Conservation (phyloP, 2,797 vertebrate species). For the Chelidonichthys spinosus region DNA sequence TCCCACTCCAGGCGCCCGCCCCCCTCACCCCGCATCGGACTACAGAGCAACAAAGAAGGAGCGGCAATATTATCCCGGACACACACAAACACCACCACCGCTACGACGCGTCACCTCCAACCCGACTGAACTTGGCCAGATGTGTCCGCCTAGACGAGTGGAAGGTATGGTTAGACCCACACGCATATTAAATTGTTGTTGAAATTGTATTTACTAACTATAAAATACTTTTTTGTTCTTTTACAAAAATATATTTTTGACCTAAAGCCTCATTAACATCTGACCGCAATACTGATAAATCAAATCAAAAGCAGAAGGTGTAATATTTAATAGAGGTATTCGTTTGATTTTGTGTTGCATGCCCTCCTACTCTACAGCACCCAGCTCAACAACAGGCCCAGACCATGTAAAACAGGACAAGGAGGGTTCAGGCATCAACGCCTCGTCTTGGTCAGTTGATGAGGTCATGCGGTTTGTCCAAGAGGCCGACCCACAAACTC, state of each 20-base stretch:
- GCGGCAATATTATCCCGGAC: constrained; percentile 81
- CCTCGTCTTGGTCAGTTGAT: constrained; percentile 93
- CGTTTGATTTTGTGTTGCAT: not conserved
- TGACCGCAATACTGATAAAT: not conserved
- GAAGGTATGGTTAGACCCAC: constrained; percentile 84
- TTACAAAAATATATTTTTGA: not conserved
- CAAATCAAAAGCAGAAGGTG: not conserved
- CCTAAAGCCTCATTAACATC: not conserved
- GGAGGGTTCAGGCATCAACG: constrained; percentile 77
- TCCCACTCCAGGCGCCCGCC: constrained; percentile 77
- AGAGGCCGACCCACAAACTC: constrained; percentile 92
- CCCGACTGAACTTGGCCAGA: constrained; percentile 82
- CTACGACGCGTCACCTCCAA: constrained; percentile 84
- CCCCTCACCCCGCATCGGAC: constrained; percentile 76
- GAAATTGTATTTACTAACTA: not conserved
- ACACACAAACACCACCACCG: constrained; percentile 74
- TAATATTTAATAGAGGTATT: not conserved
- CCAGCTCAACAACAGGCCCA: constrained; percentile 92
- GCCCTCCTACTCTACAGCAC: constrained; percentile 75
- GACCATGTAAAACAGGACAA: constrained; percentile 88
- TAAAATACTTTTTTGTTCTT: not conserved
- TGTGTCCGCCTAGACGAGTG: constrained; percentile 85
- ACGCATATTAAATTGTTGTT: not conserved
- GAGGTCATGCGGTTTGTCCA: constrained; percentile 95
- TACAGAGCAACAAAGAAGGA: constrained; percentile 80